Evolutionary conservation across 2,888 invertebrate genomes (phyloP), one percentile per base, ranked within the genome.

Genomic region (Dysmachus trigonus): DNA sequence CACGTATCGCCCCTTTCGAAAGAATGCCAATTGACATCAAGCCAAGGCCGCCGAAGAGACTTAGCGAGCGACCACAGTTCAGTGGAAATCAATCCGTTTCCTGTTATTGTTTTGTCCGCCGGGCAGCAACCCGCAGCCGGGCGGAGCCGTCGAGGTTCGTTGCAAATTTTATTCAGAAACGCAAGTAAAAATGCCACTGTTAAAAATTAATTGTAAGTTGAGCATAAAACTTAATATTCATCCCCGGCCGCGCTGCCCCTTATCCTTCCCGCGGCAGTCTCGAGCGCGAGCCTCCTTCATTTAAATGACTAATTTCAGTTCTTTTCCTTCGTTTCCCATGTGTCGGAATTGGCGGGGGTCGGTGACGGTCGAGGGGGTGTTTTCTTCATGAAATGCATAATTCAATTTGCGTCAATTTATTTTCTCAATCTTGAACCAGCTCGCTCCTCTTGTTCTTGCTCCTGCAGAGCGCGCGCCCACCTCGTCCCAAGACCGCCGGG

Each of bases 351-450:
- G 83, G 83, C 62, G 81, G 31, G 18, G 35, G 35, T 35, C 18
- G 73, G 31, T n/a, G 73, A 35, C 8, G 35, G 77, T 18, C 35
- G 35, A 15, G 33, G 53, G 47, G 83, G 83, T 83, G 83, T 83
- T 72, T 83, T 83, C 83, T 83, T 71, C 83, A 72, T 83, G 83
- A 83, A 83, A 83, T 83, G 83, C 83, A 83, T 83, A 83, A 83
- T 83, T 83, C 83, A 83, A 83, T 83, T 83, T 83, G 83, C 83
- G 83, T 83, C 83, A 83, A 83, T 83, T 83, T 83, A 83, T 83
- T 83, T 83, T 83, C 83, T 83, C 72, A 83, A 83, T 83, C 83
- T 72, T 15, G 72, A 71, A 83, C 71, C 71, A 33, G 62, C 30
- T 72, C 18, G 72, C 71, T 72, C 38, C 53, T 83, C 83, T 83